Evolutionary conservation across 2,888 invertebrate species (phyloP), one percentile per base, ranked within the genome.

Genomic region (Cephus runcator): DNA sequence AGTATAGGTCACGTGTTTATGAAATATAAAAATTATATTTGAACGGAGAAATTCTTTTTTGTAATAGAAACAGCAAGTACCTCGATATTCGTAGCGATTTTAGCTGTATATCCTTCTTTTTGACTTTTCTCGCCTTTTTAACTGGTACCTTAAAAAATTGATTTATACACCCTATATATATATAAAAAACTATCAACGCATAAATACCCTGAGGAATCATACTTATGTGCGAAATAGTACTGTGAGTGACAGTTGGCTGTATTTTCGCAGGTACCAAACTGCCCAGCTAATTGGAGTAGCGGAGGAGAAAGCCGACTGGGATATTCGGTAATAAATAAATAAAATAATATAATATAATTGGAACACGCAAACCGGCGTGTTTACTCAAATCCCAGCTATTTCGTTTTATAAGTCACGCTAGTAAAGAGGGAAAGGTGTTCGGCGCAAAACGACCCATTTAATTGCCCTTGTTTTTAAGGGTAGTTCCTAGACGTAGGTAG

Each of bases 281-380:
- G 23, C 23, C 56, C 23, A 23, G 56, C 23, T 23, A 56, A 56
- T 23, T 56, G 56, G 56, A 56, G 56, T 23, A 23, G 23, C 23
- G 56, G 2, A 23, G 56, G 56, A 56, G 56, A 56, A 56, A 56
- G 56, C 56, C 23, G 56, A 56, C 56, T 56, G 23, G 56, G 23
- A 56, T 9, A 15, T 56, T 56, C 23, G 56, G 56, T 71, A 82
- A 82, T 85, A 84, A 86, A 82, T 82, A 81, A 83, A 83, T 84
- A 85, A 87, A 86, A 77, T 82, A 82, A 86, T 83, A 81, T 71
- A 81, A 79, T 79, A 74, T 75, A 86, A 87, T 83, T 87, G 83
- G 81, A 84, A 83, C 84, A 84, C 79, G 77, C 80, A 75, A 82
- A 82, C 77, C 56, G 73, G 69, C 76, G 81, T 75, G 75, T 40